Evolutionary conservation across 2,888 invertebrate species (phyloP).

Genomic region (Zele albiditarsus): DNA sequence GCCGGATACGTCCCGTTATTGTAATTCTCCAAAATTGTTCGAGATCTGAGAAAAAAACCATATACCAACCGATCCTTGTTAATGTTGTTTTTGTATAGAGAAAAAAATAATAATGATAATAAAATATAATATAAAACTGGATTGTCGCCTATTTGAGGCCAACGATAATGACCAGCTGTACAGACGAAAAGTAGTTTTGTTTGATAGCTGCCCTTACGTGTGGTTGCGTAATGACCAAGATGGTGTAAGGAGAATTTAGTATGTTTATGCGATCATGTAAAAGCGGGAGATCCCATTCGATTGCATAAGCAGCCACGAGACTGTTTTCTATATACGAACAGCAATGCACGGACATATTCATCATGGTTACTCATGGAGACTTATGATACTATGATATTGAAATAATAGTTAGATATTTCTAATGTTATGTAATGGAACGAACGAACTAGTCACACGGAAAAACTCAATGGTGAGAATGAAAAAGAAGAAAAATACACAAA

Average conservation of each 20-base stretch:
- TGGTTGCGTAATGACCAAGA: too few species aligned
- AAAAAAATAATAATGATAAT: constrained; percentile 15
- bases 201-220: too few species aligned
- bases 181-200: too few species aligned
- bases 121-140: neutral
- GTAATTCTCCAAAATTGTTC: neutral
- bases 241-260: too few species aligned
- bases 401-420: constrained; percentile 66
- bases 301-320: constrained; percentile 30
- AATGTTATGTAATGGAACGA: constrained; percentile 66
- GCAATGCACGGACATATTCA: constrained; percentile 59
- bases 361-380: constrained; percentile 59
- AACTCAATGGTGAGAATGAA: constrained; percentile 47
- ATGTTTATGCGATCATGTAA: too few species aligned
- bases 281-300: neutral
- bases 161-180: too few species aligned
- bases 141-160: neutral
- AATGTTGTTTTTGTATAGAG: constrained; percentile 41
- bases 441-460: constrained; percentile 49
- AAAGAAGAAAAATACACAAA: constrained; percentile 50
- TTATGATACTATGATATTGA: constrained; percentile 51
- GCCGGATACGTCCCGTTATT: constrained; percentile 21
- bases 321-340: constrained; percentile 47
- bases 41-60: constrained; percentile 11
- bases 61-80: constrained; percentile 38